Evolutionary conservation across 2,113 vertebrate species (phyloP).

Genomic region (Ginglymostoma cirratum): DNA sequence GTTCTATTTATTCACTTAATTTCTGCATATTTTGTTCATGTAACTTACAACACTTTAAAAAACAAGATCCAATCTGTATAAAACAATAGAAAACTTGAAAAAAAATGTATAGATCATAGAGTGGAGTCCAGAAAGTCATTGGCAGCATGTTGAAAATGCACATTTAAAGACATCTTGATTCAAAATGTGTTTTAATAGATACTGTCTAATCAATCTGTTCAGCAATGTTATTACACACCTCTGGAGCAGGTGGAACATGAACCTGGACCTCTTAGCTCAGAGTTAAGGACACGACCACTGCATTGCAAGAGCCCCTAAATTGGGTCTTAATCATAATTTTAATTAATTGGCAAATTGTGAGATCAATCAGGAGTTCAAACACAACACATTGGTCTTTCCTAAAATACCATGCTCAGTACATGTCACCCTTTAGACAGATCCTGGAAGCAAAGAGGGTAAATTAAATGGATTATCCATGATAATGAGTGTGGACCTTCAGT

Average conservation of each 20-base stretch:
- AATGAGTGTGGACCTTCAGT: neutral
- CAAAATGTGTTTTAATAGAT: neutral
- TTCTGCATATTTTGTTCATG: neutral
- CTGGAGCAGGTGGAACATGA: no score
- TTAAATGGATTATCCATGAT: neutral
- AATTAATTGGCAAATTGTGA: neutral
- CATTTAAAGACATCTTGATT: neutral
- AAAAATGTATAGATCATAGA: neutral
- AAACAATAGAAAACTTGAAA: neutral
- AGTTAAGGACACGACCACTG: no score
- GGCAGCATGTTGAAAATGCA: neutral
- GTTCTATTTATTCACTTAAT: neutral
- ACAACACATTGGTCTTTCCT: neutral
- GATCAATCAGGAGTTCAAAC: neutral
- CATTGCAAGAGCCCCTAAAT: neutral
- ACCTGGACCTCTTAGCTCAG: no score
- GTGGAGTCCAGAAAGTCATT: neutral
- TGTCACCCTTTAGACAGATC: neutral
- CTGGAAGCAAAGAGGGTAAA: neutral
- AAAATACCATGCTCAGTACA: neutral
- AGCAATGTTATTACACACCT: no score
- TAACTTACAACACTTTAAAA: neutral
- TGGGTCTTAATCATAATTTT: neutral
- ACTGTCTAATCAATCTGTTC: no score
- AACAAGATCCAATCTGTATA: neutral